A percentile compares a stretch with the other conserved stretches of the same genome.
These are phyloP conservation scores for Heteromurus nitidus DNA, from an alignment of 2,888 invertebrate genomes.

Conservation along the genomic window DNA sequence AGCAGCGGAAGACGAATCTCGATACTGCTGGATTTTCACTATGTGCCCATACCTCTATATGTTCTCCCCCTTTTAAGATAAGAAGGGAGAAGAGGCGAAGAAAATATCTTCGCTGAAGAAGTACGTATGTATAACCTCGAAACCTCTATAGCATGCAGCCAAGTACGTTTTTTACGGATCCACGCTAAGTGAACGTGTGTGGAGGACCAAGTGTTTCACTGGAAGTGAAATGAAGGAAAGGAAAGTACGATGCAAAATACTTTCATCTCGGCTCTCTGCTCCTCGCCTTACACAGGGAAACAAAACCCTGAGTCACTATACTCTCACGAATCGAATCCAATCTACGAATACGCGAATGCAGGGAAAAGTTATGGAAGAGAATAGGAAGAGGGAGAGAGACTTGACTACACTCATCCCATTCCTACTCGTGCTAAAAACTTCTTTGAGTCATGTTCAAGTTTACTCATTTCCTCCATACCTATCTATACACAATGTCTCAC, in stretches of 20 bases:
- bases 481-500: slow-evolving; percentile 8
- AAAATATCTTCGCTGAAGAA: neutral
- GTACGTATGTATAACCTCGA: too few relatives aligned
- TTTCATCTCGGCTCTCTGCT: too few relatives aligned
- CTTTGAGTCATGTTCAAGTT: neutral
- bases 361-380: neutral
- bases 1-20: slow-evolving; percentile 63
- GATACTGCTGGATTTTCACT: slow-evolving; percentile 63
- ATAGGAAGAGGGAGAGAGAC: slow-evolving; percentile 16
- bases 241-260: slow-evolving; percentile 22
- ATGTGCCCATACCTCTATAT: slow-evolving; percentile 54
- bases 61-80: too few relatives aligned
- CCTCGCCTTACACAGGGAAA: slow-evolving; percentile 44
- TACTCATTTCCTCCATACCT: neutral
- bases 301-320: slow-evolving; percentile 55
- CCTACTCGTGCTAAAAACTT: neutral
- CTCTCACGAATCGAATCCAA: slow-evolving; percentile 35
- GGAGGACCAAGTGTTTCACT: slow-evolving; percentile 24
- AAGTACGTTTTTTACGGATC: too few relatives aligned
- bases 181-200: too few relatives aligned
- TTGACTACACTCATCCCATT: neutral
- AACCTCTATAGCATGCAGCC: too few relatives aligned
- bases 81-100: neutral
- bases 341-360: neutral
- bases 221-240: slow-evolving; percentile 52